Base-by-base conservation (phyloP, 2,797 vertebrate genomes). In the Morelia viridis region DNA sequence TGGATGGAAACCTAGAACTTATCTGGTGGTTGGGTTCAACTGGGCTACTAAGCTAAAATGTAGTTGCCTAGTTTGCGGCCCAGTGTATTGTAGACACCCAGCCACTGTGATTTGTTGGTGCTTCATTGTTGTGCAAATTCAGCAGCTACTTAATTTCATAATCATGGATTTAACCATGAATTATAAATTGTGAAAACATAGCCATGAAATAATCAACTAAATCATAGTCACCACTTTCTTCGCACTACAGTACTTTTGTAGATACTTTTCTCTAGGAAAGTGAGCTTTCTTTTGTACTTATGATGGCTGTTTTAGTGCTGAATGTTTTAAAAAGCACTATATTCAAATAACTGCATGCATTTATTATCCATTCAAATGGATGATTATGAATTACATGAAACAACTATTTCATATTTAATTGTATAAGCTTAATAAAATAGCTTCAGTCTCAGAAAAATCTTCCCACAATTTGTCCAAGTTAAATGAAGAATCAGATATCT, bases 401-500 rank as follows among this genome's bases (percentile, higher is more conserved):
- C 53, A 61, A 41, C 68, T 87, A 50, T 61, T n/a, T 46, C 80
- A 35, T 46, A 4, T 68, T 93, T 92, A 62, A 41, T 86, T 26
- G 88, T 89, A 35, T 85, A 71, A 88, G 50, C 0, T 0, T 61
- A 15, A 90, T 35, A 15, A 90, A 93, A 91, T 62, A 35, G 88
- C 41, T 41, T 15, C 28, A 86, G 24, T 3, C 68, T 90, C 62
- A 83, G 26, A 84, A 89, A 92, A 35, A 76, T 0, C 0, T 65
- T 68, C n/a, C 80, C 62, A 26, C 71, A 91, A 71, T 60, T 91
- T 89, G 92, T 92, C 86, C 85, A 58, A 87, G 64, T 46, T 89
- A 84, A 90, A 87, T 90, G 65, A 90, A 84, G 71, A 88, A 26
- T 88, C 1, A 1, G 1, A 1, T n/a, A 89, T 62, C 90, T 85